These are phyloP conservation scores for Lordiphosa andalusiaca DNA, from an alignment of 2,888 invertebrate genomes.

Conservation along the genomic window DNA sequence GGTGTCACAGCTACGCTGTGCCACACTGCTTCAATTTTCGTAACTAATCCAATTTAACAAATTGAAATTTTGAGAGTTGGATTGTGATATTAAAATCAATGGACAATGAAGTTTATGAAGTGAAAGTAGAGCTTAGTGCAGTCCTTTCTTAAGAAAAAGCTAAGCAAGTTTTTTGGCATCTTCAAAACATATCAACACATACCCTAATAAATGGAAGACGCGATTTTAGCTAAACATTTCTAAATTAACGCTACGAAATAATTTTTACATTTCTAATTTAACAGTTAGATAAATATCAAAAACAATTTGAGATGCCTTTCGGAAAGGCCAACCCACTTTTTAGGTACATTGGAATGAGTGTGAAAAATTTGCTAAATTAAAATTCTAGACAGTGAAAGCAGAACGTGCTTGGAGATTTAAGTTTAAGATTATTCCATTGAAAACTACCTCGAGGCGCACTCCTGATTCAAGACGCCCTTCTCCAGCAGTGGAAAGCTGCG, in stretches of 20 bases:
- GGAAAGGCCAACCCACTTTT: background rate
- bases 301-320: constrained; percentile 13
- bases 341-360: constrained; percentile 14
- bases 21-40: too few relatives aligned
- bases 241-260: constrained; percentile 1
- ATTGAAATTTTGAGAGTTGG: too few relatives aligned
- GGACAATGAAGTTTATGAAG: too few relatives aligned
- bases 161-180: too few relatives aligned
- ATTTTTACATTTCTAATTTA: constrained; percentile 12
- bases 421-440: constrained; percentile 13
- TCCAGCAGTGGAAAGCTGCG: constrained; percentile 93
- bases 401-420: constrained; percentile 19
- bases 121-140: too few relatives aligned
- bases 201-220: constrained; percentile 4
- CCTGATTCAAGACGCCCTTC: constrained; percentile 87
- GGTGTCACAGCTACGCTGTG: too few relatives aligned
- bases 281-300: constrained; percentile 36
- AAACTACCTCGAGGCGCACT: constrained; percentile 85
- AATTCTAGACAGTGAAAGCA: background rate
- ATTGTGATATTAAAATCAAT: too few relatives aligned
- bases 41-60: too few relatives aligned
- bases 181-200: too few relatives aligned
- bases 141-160: too few relatives aligned
- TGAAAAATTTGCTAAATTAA: background rate
- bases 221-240: constrained; percentile 2